These are phyloP conservation scores for Luscinia megarhynchos DNA, from an alignment of 2,797 vertebrate genomes.

Conservation along the genomic window DNA sequence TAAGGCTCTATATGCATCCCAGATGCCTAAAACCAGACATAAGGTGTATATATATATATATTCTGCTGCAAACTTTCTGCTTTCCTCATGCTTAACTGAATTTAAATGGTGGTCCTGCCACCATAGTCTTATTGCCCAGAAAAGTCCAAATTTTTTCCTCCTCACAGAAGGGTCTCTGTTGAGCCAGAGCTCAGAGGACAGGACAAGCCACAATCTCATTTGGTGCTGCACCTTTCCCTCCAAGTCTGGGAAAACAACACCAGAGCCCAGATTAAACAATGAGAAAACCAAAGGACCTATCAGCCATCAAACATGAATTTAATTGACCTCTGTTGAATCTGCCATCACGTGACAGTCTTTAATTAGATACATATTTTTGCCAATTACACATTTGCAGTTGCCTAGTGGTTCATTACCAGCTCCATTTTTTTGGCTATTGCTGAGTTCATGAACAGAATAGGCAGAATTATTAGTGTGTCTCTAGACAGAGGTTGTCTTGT, in stretches of 20 bases:
- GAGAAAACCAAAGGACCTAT: neutral
- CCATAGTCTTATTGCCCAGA: neutral
- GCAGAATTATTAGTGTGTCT: neutral
- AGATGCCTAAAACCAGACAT: neutral
- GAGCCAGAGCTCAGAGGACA: neutral
- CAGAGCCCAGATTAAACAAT: rapidly evolving
- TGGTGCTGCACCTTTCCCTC: neutral
- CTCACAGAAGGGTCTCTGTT: neutral
- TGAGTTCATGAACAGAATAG: neutral
- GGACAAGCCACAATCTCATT: neutral
- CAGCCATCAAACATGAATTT: neutral
- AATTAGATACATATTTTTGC: neutral
- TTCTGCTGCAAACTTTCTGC: neutral
- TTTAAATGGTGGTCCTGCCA: neutral
- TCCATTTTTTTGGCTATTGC: neutral
- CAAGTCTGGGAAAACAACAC: neutral
- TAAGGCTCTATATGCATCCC: neutral
- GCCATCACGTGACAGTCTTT: neutral
- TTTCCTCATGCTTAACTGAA: neutral
- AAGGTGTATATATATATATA: neutral
- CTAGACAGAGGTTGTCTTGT: neutral
- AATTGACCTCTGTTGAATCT: neutral
- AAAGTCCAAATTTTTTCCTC: neutral
- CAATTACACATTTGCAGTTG: neutral
- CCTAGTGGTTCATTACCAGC: neutral